Conservation (phyloP, 2,888 invertebrate species). For the Lottia gigantea region DNA sequence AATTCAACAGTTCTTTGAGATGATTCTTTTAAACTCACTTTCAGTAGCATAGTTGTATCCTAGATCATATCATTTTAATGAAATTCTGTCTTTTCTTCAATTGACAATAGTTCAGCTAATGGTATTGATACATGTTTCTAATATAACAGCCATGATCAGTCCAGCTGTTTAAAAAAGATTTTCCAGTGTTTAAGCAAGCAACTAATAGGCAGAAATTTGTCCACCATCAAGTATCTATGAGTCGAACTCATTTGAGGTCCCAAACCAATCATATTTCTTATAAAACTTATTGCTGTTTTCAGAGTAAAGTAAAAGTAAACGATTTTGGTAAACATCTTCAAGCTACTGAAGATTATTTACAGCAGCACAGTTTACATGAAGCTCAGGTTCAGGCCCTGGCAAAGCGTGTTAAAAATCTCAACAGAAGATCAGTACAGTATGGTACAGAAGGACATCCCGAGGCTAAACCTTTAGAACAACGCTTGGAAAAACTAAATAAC, state of each 20-base stretch:
- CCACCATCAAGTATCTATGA: no score
- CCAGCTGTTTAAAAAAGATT: not conserved
- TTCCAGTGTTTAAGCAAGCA: no score
- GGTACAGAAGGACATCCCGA: constrained; percentile 82
- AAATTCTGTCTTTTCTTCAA: no score
- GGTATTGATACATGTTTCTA: no score
- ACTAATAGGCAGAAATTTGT: no score
- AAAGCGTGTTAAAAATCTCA: constrained; percentile 84
- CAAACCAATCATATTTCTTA: not conserved
- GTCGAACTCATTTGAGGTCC: no score
- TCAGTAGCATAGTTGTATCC: no score
- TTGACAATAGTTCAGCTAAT: no score
- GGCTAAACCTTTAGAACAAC: constrained; percentile 75
- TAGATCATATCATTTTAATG: no score
- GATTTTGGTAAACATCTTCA: constrained; percentile 94
- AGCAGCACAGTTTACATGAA: constrained; percentile 93
- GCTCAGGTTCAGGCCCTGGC: constrained; percentile 89
- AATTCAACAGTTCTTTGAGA: no score
- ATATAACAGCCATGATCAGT: no score
- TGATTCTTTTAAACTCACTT: no score
- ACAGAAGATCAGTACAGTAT: constrained; percentile 92
- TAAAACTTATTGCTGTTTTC: constrained; percentile 22
- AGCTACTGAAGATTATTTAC: constrained; percentile 93
- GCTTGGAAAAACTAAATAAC: constrained; percentile 80
- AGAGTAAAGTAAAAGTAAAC: constrained; percentile 81